These are phyloP conservation scores for Meteorus sp. DNA, from an alignment of 1,140 invertebrate genomes.

Conservation along the genomic window DNA sequence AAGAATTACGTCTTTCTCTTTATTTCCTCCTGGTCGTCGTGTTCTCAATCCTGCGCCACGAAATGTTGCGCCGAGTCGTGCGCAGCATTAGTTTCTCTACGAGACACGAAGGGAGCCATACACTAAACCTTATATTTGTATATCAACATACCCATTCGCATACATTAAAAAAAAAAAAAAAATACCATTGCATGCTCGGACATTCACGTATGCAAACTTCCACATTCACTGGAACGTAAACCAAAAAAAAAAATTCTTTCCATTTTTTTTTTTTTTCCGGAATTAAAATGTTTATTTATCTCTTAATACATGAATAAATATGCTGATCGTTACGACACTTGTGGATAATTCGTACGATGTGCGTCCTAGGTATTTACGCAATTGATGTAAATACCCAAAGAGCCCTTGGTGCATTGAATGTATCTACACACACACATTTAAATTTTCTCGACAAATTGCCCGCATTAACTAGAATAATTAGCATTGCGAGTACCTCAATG, in stretches of 20 bases:
- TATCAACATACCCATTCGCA: too few relatives aligned
- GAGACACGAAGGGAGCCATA: background rate
- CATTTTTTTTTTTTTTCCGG: too few relatives aligned
- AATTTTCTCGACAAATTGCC: constrained; percentile 52
- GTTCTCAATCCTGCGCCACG: background rate
- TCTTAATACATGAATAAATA: background rate
- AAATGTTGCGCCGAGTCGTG: background rate
- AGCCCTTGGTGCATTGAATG: constrained; percentile 47
- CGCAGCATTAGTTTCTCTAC: background rate
- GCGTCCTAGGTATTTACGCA: constrained; percentile 38
- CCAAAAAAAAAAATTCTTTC: too few relatives aligned
- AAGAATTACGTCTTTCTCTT: too few relatives aligned
- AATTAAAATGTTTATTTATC: too few relatives aligned
- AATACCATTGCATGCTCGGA: constrained; percentile 3
- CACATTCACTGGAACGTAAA: background rate
- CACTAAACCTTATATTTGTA: too few relatives aligned
- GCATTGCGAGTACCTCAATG: constrained; percentile 43
- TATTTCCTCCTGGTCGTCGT: too few relatives aligned
- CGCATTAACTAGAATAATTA: constrained; percentile 54
- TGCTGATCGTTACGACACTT: constrained; percentile 19
- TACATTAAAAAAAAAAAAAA: background rate
- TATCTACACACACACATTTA: constrained; percentile 40
- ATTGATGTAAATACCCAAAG: constrained; percentile 51
- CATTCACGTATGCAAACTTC: background rate
- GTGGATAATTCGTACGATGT: constrained; percentile 34